phyloP scores from a whole-genome alignment of 2,113 vertebrate species.

The Mormoops blainvillei region DNA sequence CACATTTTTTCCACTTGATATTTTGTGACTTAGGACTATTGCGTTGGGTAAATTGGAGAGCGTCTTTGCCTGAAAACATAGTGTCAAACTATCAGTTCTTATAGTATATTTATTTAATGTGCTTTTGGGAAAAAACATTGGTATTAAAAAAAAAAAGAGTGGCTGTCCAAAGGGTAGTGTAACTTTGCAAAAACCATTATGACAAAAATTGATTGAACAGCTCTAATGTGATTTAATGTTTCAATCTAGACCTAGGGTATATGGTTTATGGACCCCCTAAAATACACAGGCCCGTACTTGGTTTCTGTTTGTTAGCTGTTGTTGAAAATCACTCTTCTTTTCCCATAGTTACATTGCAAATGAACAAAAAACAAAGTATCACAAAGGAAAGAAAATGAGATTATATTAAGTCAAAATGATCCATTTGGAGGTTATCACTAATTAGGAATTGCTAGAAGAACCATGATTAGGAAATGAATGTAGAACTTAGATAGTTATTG shows the following conservation, averaged over 20 bases:
- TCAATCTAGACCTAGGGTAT: background rate
- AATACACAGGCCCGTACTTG: background rate
- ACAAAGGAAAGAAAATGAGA: constrained; percentile 20
- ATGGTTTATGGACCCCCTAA: background rate
- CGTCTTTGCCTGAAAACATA: background rate
- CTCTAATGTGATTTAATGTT: background rate
- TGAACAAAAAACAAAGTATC: background rate
- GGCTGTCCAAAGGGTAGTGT: background rate
- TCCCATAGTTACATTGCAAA: background rate
- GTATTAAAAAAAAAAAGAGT: background rate
- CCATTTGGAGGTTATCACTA: constrained; percentile 53
- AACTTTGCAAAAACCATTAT: background rate
- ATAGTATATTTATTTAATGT: background rate
- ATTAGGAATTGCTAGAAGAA: constrained; percentile 69
- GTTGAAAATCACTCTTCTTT: background rate
- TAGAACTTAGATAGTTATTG: constrained; percentile 61
- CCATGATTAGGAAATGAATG: constrained; percentile 67
- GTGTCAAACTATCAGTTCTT: background rate
- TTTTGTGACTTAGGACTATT: background rate
- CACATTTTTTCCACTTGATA: background rate
- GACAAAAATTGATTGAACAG: background rate
- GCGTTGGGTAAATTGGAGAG: background rate
- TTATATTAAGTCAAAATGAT: constrained; percentile 72
- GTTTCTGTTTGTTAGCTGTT: background rate
- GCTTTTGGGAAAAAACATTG: background rate